Evolutionary conservation across 2,797 vertebrate genomes (phyloP).

Genomic region (Lagorchestes hirsutus): DNA sequence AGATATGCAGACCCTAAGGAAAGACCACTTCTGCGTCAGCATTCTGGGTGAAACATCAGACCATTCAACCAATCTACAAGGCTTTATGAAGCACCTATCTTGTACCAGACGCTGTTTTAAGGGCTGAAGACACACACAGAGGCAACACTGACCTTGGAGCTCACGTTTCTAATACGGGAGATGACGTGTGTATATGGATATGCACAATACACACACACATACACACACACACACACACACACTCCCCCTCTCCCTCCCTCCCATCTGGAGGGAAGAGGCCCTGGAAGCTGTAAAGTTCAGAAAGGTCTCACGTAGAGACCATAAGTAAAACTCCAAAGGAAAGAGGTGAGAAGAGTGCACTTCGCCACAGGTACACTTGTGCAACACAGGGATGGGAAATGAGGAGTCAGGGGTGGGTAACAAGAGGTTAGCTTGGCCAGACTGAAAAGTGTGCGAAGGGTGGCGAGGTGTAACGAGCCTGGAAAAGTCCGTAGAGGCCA

Average conservation of each 20-base stretch:
- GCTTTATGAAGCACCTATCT: not conserved
- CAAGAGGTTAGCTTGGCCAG: not conserved
- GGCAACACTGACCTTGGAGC: not conserved
- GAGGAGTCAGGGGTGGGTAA: not conserved
- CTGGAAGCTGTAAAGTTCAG: not conserved
- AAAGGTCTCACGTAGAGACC: not conserved
- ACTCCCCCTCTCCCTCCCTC: too few relatives aligned
- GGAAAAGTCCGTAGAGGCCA: not conserved
- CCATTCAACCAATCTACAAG: not conserved
- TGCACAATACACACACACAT: not conserved
- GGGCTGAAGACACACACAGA: not conserved
- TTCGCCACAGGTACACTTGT: not conserved
- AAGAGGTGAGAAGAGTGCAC: not conserved
- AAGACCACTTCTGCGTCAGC: not conserved
- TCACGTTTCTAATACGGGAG: not conserved
- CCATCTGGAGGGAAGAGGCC: not conserved
- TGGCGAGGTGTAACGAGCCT: not conserved
- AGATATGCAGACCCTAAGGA: rapidly evolving
- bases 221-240: not conserved
- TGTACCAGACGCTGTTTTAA: not conserved
- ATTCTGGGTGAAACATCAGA: not conserved
- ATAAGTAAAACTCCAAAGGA: not conserved
- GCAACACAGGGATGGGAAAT: not conserved
- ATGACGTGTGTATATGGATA: not conserved
- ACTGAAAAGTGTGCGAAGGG: not conserved